Conservation (phyloP, 2,113 vertebrate genomes). For the Channa maculata region DNA sequence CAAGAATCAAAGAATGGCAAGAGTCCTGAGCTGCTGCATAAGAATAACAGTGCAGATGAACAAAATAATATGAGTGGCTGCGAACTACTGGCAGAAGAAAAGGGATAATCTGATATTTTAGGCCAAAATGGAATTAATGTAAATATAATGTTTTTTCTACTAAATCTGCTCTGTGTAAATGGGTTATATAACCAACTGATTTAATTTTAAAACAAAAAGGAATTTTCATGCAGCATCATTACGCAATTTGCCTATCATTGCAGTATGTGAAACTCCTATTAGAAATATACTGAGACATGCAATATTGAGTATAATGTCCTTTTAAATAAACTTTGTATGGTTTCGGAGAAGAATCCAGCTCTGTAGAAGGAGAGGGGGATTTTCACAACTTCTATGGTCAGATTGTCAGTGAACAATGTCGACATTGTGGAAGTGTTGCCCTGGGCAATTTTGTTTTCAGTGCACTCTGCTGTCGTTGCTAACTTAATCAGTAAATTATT, state of each 20-base stretch:
- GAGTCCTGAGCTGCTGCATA: constrained; percentile 22
- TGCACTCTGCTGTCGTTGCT: constrained; percentile 55
- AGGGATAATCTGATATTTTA: constrained; percentile 19
- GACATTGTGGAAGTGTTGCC: constrained; percentile 63
- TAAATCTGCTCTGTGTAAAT: constrained; percentile 31
- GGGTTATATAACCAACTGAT: constrained; percentile 27
- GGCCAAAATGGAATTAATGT: constrained; percentile 43
- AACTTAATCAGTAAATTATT: constrained; percentile 73
- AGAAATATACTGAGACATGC: not conserved
- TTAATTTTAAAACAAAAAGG: not conserved
- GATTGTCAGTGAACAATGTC: constrained; percentile 70
- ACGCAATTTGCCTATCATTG: constrained; percentile 22
- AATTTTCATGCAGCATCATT: constrained; percentile 9
- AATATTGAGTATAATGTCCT: constrained; percentile 1
- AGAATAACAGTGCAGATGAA: constrained; percentile 37
- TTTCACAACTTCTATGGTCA: constrained; percentile 64
- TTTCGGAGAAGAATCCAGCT: constrained; percentile 27
- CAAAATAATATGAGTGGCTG: constrained; percentile 30
- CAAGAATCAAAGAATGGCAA: constrained; percentile 28
- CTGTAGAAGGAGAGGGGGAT: constrained; percentile 12
- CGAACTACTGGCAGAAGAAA: constrained; percentile 22
- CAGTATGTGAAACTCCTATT: not conserved
- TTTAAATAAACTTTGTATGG: constrained; percentile 21
- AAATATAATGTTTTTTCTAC: constrained; percentile 45
- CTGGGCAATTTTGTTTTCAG: constrained; percentile 68